Evolutionary conservation across 35 echinoderm and acorn worm genomes (phyloP), one percentile per base, ranked within the genome.

Genomic region (Heliocidaris tuberculata): DNA sequence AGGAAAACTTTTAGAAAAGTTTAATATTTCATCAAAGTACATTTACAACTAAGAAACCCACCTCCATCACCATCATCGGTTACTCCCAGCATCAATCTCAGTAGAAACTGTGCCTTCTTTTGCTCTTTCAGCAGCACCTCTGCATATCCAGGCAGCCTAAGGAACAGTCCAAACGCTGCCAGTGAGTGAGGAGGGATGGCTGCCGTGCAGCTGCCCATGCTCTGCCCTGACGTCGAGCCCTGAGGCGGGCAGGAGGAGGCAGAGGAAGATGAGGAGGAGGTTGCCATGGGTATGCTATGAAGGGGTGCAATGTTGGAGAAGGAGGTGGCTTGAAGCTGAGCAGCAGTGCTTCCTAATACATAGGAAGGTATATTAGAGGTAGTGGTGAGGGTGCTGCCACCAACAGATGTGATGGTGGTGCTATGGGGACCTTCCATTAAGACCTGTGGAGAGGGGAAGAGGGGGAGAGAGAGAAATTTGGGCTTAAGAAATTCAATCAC

Each of bases 61-160:
- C 98, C 96, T 94, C 98, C 98, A 94, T 99, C 98, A 24, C 96
- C 96, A 92, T 99, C 98, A 92, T 99, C 98, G n/a, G 95, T 97
- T 16, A 99, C 98, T 31, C 98, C 98, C 15, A 99, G 86, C 90
- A 99, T 95, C 70, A 97, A 92, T 24, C 98, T 94, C 49, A 97
- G 92, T 5, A 99, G 94, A 60, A 93, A 99, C 95, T 97, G 97
- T 13, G 98, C 98, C 94, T 99, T 99, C 97, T 97, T 99, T 32
- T 97, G 97, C 48, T 99, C 98, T 54, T 94, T 97, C 12, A 97
- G 93, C 9, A 97, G 94, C 7, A 97, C 97, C 94, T 99, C 98
- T 29, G 98, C 97, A 94, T 99, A 99, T 12, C 97, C 98, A 8
- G 98, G 98, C 19, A 99, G 98, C 32, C 98, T 78, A 1, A 99